Percentiles rank a stretch among this genome's conserved stretches.
phyloP scores from a whole-genome alignment of 2,888 invertebrate genomes.

The Nemapogon koenigi region DNA sequence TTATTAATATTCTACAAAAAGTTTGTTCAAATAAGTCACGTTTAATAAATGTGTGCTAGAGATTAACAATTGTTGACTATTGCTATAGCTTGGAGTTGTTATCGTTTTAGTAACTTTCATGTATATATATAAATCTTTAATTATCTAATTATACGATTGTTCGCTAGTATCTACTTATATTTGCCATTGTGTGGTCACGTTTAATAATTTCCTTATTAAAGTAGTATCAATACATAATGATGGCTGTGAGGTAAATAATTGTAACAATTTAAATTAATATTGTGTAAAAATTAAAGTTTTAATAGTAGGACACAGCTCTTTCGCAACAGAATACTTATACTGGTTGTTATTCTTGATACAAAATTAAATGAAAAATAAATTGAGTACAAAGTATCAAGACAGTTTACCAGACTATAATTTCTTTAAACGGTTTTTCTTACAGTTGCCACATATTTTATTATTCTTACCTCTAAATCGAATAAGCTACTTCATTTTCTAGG shows the following conservation, averaged over 20 bases:
- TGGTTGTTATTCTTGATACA: slow-evolving; percentile 1
- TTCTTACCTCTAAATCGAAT: too few species aligned
- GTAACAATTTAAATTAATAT: slow-evolving; percentile 62
- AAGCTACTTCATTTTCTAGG: too few species aligned
- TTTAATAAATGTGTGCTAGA: too few species aligned
- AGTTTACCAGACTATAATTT: neutral
- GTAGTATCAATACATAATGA: slow-evolving; percentile 66
- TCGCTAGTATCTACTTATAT: slow-evolving; percentile 61
- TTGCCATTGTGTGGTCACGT: slow-evolving; percentile 56
- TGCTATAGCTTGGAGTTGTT: slow-evolving; percentile 66
- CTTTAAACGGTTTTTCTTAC: neutral
- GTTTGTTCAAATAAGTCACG: too few species aligned
- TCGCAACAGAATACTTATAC: neutral
- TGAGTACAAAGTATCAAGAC: slow-evolving; percentile 2
- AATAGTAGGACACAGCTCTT: neutral
- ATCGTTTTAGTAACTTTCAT: slow-evolving; percentile 62
- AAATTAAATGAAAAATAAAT: neutral
- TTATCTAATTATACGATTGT: slow-evolving; percentile 31
- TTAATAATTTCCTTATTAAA: slow-evolving; percentile 57
- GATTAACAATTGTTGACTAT: slow-evolving; percentile 63
- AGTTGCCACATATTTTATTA: slow-evolving; percentile 4
- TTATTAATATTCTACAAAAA: too few species aligned
- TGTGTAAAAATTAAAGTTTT: slow-evolving; percentile 43
- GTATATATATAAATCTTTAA: slow-evolving; percentile 22
- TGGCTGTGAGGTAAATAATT: slow-evolving; percentile 65